phyloP scores from a whole-genome alignment of 2,797 vertebrate species.

The Scolopax rusticola region DNA sequence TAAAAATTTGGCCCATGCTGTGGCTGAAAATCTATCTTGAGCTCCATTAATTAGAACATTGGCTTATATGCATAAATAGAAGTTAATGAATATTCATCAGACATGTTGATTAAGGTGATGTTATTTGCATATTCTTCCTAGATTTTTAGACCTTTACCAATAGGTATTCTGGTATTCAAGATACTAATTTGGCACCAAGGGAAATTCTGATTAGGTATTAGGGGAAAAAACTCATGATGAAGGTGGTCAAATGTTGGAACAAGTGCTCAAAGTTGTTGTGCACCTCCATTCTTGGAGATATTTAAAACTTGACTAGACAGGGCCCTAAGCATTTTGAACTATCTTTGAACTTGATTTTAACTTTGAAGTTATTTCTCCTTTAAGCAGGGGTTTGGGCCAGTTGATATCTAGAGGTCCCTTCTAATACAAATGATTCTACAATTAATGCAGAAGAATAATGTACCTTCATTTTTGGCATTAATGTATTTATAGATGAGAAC shows the following conservation, averaged over 20 bases:
- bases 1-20: neutral
- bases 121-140: constrained; percentile 15
- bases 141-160: constrained; percentile 9
- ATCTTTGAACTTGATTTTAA: neutral
- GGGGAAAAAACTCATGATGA: neutral
- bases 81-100: constrained; percentile 52
- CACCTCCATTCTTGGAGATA: neutral
- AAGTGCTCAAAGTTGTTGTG: neutral
- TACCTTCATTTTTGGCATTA: neutral
- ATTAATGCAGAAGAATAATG: neutral
- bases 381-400: neutral
- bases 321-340: neutral
- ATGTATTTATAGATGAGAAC: neutral
- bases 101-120: constrained; percentile 33
- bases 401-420: neutral
- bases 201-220: constrained; percentile 25
- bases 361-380: neutral
- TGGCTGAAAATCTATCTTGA: constrained; percentile 8
- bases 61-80: constrained; percentile 21
- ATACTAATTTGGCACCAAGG: neutral
- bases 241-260: neutral
- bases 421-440: neutral
- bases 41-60: constrained; percentile 6
- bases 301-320: neutral
- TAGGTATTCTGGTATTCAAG: constrained; percentile 21